phyloP scores from a whole-genome alignment of 2,888 invertebrate genomes.

The Siphonodentalium dalli region DNA sequence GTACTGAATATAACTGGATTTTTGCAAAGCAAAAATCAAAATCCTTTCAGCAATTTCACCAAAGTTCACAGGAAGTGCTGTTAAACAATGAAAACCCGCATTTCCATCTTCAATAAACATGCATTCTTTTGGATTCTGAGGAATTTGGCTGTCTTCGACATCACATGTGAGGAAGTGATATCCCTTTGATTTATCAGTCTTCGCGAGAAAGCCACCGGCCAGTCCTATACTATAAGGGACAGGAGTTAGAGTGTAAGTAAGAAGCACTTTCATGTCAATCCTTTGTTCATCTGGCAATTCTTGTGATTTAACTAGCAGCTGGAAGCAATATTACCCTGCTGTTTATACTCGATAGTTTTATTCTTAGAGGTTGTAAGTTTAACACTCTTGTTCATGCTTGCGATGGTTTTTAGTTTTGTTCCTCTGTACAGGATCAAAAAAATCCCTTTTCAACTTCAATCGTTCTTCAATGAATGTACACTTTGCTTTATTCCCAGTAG shows the following conservation, averaged over 20 bases:
- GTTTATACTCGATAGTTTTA: not conserved
- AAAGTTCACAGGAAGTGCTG: no score
- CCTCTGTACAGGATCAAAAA: constrained; percentile 1
- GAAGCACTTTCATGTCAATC: not conserved
- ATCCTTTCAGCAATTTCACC: no score
- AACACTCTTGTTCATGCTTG: not conserved
- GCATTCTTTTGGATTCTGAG: no score
- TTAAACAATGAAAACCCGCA: no score
- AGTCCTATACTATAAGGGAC: not conserved
- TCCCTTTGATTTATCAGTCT: not conserved
- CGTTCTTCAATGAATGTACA: not conserved
- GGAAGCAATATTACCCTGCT: constrained; percentile 3
- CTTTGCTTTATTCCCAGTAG: not conserved
- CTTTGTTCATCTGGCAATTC: not conserved
- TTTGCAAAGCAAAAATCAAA: no score
- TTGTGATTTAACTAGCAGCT: not conserved
- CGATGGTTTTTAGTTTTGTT: not conserved
- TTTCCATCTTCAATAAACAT: no score
- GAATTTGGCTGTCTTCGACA: not conserved
- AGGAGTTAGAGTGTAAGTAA: not conserved
- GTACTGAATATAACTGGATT: no score
- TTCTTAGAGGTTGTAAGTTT: not conserved
- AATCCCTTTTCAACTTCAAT: not conserved
- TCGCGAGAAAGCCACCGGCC: not conserved
- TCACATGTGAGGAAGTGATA: not conserved